Evolutionary conservation across 1,140 invertebrate species (phyloP), one percentile per base, ranked within the genome.

Genomic region (Lepeophtheirus salmonis): DNA sequence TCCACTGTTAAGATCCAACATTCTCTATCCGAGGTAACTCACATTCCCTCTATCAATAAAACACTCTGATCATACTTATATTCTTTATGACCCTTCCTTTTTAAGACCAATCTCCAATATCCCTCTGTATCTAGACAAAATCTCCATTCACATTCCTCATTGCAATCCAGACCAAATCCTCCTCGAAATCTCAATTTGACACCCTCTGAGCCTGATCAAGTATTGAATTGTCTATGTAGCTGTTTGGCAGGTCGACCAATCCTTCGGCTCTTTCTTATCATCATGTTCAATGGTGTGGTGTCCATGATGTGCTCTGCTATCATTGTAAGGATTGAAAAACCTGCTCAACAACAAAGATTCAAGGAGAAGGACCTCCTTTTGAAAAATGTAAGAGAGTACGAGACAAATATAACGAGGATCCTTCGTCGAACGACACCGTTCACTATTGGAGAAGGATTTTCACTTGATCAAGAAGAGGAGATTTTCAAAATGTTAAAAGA

Each of bases 221-320:
- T 41, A 6, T n/a, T 41, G 6, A 41, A 41, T 41, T 41, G 30
- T 41, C 30, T 41, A 6, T 41, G 30, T n/a, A 41, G 30, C 54
- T 57, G 21, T 16, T 21, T 57, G 1, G 17, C 6, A 22, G 26
- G 25, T 23, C 22, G 55, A 18, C 55, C 55, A 14, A 17, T 57
- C 17, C 26, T 25, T 17, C 1, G 23, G 30, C 26, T 57, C 3
- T 57, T 57, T 21, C 6, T 57, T 3, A 16, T 57, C 23, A 57
- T 57, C 17, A 26, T 20, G 20, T 26, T 57, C 22, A 57, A 57
- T 48, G 55, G 55, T 25, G 17, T 57, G n/a, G n/a, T 57, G 23
- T 57, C 55, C 55, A 26, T 57, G 55, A 41, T 41, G 3, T 57
- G 22, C 17, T 24, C 55, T 16, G 55, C 55, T 6, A 25, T 57